phyloP scores from a whole-genome alignment of 2,113 vertebrate species.

The Lasiurus cinereus region DNA sequence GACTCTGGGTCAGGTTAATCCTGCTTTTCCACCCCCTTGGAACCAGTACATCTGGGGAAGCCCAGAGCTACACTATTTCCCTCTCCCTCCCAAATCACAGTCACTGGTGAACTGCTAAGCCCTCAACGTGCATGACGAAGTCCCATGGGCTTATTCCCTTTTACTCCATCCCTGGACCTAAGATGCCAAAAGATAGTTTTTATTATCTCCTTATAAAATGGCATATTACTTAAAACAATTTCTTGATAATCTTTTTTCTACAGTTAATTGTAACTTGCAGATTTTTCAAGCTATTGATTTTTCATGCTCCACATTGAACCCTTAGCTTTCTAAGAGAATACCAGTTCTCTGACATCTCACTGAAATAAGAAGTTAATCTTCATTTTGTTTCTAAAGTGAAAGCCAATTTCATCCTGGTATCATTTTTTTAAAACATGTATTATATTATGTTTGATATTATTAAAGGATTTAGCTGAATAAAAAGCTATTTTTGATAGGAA shows the following conservation, averaged over 20 bases:
- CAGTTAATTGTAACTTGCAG: neutral
- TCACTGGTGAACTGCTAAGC: neutral
- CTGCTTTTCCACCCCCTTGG: neutral
- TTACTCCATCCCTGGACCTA: neutral
- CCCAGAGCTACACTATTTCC: rapidly evolving
- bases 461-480: neutral
- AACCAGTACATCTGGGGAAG: neutral
- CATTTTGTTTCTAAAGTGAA: neutral
- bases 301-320: neutral
- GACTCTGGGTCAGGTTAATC: neutral
- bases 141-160: neutral
- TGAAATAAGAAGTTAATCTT: neutral
- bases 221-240: neutral
- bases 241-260: neutral
- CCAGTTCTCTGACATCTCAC: neutral
- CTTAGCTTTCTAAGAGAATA: neutral
- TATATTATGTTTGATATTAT: neutral
- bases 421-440: neutral
- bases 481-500: neutral
- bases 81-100: neutral
- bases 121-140: neutral
- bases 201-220: too few relatives aligned
- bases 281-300: neutral
- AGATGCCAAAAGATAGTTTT: neutral
- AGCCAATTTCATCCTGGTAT: neutral